Percentiles rank a stretch among this genome's conserved stretches.
These are phyloP conservation scores for Drosophila buzzatii DNA, from an alignment of 2,888 invertebrate species.

Conservation along the genomic window DNA sequence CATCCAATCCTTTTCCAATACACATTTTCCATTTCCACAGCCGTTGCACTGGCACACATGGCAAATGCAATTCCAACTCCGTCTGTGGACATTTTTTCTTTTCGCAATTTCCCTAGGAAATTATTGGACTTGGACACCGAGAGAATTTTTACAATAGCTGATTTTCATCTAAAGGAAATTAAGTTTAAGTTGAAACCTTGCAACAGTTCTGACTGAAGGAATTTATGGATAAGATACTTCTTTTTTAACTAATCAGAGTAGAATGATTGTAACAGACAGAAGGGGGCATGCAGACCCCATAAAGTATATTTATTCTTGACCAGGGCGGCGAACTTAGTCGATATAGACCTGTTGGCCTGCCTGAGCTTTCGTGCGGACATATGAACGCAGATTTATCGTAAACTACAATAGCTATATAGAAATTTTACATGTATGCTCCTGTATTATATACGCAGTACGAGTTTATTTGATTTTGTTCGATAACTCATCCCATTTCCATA, in stretches of 20 bases:
- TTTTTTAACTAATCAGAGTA: background rate
- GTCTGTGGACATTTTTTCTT: conserved; percentile 6
- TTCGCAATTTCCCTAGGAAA: conserved; percentile 13
- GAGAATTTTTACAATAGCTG: background rate
- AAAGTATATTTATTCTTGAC: no score
- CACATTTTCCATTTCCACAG: conserved; percentile 21
- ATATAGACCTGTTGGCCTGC: no score
- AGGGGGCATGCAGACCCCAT: no score
- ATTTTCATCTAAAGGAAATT: background rate
- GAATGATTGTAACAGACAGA: no score
- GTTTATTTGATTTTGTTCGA: no score
- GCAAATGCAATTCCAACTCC: conserved; percentile 38
- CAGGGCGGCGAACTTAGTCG: no score
- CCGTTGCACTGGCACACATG: conserved; percentile 30
- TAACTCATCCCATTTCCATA: no score
- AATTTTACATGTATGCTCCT: no score
- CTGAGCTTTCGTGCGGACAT: no score
- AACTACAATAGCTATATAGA: no score
- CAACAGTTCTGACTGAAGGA: background rate
- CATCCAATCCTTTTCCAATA: conserved; percentile 21
- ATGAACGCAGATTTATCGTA: no score
- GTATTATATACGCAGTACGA: no score
- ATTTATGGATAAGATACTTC: background rate
- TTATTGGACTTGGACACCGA: conserved; percentile 25
- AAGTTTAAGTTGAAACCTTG: background rate